These are phyloP conservation scores for Tauraco erythrolophus DNA, from an alignment of 2,113 vertebrate genomes.

Conservation along the genomic window DNA sequence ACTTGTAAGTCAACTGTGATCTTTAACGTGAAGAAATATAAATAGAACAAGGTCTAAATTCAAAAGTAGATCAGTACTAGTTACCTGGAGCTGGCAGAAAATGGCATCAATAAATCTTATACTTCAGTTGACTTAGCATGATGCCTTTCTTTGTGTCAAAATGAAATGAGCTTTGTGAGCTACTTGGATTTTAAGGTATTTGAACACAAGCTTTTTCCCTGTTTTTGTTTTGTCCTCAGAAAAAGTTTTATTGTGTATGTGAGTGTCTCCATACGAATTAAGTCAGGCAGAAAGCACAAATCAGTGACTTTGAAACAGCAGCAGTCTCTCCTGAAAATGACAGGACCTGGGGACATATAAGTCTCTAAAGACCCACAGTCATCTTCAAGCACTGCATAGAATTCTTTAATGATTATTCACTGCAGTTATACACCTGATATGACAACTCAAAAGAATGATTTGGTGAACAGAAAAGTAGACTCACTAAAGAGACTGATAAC, in stretches of 20 bases:
- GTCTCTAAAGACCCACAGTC: neutral
- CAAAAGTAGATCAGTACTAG: neutral
- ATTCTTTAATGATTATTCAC: conserved; percentile 1
- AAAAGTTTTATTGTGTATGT: neutral
- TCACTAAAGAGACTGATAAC: neutral
- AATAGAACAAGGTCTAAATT: neutral
- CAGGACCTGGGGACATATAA: neutral
- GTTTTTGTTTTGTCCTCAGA: neutral
- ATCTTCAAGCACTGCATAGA: neutral
- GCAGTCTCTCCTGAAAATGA: neutral
- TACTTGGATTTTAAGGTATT: neutral
- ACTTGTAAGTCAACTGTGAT: neutral
- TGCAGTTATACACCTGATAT: neutral
- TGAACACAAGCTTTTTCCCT: neutral
- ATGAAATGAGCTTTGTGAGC: neutral
- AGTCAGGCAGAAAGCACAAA: conserved; percentile 32
- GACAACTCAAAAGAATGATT: neutral
- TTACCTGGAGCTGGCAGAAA: conserved; percentile 1
- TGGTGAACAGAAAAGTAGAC: neutral
- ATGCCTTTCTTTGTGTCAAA: neutral
- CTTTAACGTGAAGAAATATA: neutral
- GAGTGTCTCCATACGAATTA: neutral
- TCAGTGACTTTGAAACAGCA: conserved; percentile 13
- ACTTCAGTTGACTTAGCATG: neutral
- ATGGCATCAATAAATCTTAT: neutral